Evolutionary conservation across 2,888 invertebrate genomes (phyloP), one percentile per base, ranked within the genome.

Genomic region (Patella caerulea): DNA sequence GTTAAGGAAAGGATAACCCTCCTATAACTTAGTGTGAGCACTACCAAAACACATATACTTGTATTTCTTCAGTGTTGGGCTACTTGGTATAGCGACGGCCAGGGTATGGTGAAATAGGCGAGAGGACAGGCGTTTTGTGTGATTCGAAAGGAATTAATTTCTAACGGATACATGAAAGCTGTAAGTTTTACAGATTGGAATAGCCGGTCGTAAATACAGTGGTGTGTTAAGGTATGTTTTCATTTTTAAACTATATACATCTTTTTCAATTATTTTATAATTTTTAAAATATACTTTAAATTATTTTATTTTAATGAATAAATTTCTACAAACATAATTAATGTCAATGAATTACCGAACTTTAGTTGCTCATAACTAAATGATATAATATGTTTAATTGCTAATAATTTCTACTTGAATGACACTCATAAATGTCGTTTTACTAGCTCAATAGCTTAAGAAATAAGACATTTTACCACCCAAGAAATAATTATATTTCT

Each of bases 151-250:
- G 65, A 65, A 65, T 65, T 24, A 65, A 24, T 65, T 59, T 17
- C 24, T 65, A 65, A 65, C 65, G 65, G 65, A 65, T 65, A 65
- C 65, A 65, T 65, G 65, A 65, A 65, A 65, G 65, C 24, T 65
- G 65, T 65, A 65, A 19, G 24, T 65, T 65, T 65, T 11, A 65
- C 11, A 11, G 24, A 65, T 65, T 65, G 65, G 65, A 65, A 65
- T 65, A 65, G 65, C 65, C 24, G 65, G 24, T 65, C 65, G 24
- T 24, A 65, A 65, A 65, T 19, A 65, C 24, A 65, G 65, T 65
- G 65, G 65, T 14, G 65, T 24, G 65, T 19, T 65, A 24, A 65
- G 65, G 65, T 65, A 65, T 24, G 65, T 65, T 12, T 24, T 24
- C 9, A 9, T 45, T 9, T 45, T 45, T 45, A 45, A 34, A 45